phyloP scores from a whole-genome alignment of 2,113 vertebrate species.

The Petromus typicus region DNA sequence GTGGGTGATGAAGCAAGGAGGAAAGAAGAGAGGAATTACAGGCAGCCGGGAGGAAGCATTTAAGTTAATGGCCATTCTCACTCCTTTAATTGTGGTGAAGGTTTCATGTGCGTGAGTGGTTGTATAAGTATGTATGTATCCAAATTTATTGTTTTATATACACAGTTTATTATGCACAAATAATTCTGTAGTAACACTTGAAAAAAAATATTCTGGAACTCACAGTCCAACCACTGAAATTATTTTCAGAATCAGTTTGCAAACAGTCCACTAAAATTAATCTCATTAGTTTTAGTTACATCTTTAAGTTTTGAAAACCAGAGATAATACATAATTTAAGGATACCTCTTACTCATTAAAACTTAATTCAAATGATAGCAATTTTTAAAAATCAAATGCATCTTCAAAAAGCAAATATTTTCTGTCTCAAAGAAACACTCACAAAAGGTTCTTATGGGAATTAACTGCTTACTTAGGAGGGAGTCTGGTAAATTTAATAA shows the following conservation, averaged over 20 bases:
- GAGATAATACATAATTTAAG: slow-evolving; percentile 22
- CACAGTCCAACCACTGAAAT: neutral
- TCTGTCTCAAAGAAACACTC: neutral
- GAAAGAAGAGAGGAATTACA: neutral
- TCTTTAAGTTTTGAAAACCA: neutral
- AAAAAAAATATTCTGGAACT: neutral
- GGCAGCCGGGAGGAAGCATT: neutral
- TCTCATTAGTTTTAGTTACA: slow-evolving; percentile 44
- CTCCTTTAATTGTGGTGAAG: neutral
- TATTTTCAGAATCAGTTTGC: neutral
- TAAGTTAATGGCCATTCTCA: neutral
- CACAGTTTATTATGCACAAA: neutral
- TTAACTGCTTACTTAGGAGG: slow-evolving; percentile 9
- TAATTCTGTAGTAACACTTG: neutral
- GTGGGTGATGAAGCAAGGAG: neutral
- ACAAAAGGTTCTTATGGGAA: neutral
- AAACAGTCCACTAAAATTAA: neutral
- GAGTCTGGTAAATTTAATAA: slow-evolving; percentile 41
- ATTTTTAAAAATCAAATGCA: slow-evolving; percentile 54
- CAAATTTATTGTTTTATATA: neutral
- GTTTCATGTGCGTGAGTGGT: neutral
- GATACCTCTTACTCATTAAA: slow-evolving; percentile 22
- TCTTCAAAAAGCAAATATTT: slow-evolving; percentile 62
- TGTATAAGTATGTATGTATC: neutral
- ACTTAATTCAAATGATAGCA: slow-evolving; percentile 15